Evolutionary conservation across 2,888 invertebrate species (phyloP).

Genomic region (Listrodromus nycthemerus): DNA sequence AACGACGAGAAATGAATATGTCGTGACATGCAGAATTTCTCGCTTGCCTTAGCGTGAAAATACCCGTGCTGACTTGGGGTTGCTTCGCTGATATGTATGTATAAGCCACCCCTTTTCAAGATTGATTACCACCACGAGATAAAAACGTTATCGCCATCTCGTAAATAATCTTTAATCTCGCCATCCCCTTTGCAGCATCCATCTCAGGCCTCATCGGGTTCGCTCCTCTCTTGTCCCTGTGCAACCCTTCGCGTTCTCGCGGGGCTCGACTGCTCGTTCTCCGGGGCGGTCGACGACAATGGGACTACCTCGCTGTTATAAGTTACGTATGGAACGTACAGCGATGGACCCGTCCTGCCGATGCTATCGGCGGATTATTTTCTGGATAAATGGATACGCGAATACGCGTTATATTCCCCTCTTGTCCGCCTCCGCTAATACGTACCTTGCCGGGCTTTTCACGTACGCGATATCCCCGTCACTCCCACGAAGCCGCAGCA

Average conservation of each 20-base stretch:
- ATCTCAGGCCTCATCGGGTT: conserved; percentile 25
- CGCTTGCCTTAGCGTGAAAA: conserved; percentile 81
- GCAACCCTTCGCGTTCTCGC: conserved; percentile 46
- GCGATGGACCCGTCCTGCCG: conserved; percentile 55
- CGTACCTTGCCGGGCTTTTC: conserved; percentile 46
- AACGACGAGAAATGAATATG: conserved; percentile 80
- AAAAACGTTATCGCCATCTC: conserved; percentile 82
- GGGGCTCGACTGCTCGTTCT: conserved; percentile 13
- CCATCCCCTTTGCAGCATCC: conserved; percentile 48
- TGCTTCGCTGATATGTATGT: conserved; percentile 43
- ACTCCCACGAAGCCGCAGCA: conserved; percentile 49
- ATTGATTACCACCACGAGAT: conserved; percentile 79
- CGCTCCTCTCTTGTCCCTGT: background rate
- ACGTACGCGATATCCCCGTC: conserved; percentile 67
- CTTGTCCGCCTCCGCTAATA: conserved; percentile 47
- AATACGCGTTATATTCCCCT: conserved; percentile 52
- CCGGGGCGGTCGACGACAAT: conserved; percentile 14
- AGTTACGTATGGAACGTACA: conserved; percentile 18
- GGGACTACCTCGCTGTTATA: conserved; percentile 20
- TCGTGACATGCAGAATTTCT: conserved; percentile 82
- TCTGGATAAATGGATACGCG: conserved; percentile 81
- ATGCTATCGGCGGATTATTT: conserved; percentile 82
- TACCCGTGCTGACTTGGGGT: conserved; percentile 68
- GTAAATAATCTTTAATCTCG: conserved; percentile 83
- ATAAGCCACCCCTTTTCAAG: conserved; percentile 77